These are phyloP conservation scores for Pimephales promelas DNA, from an alignment of 2,113 vertebrate genomes.

Conservation along the genomic window DNA sequence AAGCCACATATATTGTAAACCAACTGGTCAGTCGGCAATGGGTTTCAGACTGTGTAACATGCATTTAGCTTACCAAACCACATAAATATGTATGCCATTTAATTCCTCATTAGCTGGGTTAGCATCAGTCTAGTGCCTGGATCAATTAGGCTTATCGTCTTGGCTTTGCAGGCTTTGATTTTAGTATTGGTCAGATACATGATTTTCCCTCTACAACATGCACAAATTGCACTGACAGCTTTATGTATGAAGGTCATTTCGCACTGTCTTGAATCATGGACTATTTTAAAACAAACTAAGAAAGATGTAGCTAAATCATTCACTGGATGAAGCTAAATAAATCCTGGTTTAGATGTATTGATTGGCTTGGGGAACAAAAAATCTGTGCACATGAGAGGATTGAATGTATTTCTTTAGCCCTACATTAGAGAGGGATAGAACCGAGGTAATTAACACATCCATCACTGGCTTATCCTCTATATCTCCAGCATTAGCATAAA, in stretches of 20 bases:
- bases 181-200: background rate
- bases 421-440: constrained; percentile 57
- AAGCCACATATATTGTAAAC: background rate
- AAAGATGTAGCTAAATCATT: constrained; percentile 41
- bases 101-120: background rate
- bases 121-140: background rate
- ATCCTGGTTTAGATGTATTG: constrained; percentile 60
- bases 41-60: background rate
- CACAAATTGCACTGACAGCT: constrained; percentile 6
- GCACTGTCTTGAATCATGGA: constrained; percentile 17
- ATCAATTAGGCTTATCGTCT: constrained; percentile 12
- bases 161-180: constrained; percentile 3
- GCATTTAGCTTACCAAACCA: background rate
- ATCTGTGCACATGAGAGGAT: constrained; percentile 53
- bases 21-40: background rate
- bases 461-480: constrained; percentile 46
- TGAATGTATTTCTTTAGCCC: constrained; percentile 51
- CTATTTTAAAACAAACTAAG: constrained; percentile 62
- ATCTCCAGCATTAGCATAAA: constrained; percentile 46
- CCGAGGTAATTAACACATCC: constrained; percentile 56
- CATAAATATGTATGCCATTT: background rate
- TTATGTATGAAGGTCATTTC: constrained; percentile 25
- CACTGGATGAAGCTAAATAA: constrained; percentile 59
- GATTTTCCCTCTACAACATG: background rate
- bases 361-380: constrained; percentile 58